Evolutionary conservation across 2,113 vertebrate species (phyloP).

Genomic region (Notarius lentiginosus): DNA sequence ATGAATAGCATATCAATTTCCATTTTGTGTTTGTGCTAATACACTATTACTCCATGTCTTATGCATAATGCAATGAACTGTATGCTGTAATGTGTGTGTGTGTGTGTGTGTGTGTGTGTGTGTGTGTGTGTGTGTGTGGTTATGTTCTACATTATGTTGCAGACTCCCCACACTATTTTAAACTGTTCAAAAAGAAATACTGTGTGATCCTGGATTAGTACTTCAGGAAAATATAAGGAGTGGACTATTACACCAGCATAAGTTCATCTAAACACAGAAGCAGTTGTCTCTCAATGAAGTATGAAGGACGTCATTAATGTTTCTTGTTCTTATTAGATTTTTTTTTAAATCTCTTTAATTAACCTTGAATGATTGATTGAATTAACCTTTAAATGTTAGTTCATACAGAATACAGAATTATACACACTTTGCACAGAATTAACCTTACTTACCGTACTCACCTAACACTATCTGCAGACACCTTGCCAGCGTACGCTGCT

Average conservation of each 20-base stretch:
- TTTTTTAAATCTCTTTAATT: not conserved
- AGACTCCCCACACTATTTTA: conserved; percentile 87
- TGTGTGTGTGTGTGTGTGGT: too few relatives aligned
- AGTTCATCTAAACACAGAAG: conserved; percentile 64
- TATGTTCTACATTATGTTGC: conserved; percentile 79
- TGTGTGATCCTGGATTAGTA: conserved; percentile 83
- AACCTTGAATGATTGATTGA: not conserved
- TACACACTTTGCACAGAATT: not conserved
- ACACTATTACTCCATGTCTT: not conserved
- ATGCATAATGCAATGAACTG: conserved; percentile 40
- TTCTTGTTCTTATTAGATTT: not conserved
- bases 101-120: conserved; percentile 34
- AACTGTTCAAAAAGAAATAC: conserved; percentile 85
- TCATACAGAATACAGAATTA: not conserved
- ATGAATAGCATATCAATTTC: too few relatives aligned
- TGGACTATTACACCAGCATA: conserved; percentile 83
- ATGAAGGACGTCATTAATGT: conserved; percentile 51
- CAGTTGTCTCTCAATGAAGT: conserved; percentile 54
- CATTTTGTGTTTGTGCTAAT: not conserved
- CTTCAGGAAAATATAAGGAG: conserved; percentile 83
- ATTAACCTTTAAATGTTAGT: not conserved
- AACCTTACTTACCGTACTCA: conserved; percentile 24
- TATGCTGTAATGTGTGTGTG: conserved; percentile 61
- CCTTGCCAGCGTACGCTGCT: not conserved
- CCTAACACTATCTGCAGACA: not conserved